phyloP scores from a whole-genome alignment of 2,113 vertebrate species.

The Cynopterus brachyotis region DNA sequence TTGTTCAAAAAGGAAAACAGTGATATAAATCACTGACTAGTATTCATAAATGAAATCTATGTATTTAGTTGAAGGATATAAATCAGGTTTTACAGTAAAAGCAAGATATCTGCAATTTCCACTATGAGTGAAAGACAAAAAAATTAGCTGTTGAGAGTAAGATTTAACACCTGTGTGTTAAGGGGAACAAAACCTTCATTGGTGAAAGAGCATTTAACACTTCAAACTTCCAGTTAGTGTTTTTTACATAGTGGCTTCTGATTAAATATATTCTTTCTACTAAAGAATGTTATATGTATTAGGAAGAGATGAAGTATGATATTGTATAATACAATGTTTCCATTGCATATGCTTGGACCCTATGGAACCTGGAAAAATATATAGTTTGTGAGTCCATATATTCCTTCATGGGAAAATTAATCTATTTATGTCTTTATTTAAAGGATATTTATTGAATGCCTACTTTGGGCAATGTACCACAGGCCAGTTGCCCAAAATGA shows the following conservation, averaged over 20 bases:
- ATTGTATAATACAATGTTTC: background rate
- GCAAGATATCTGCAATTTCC: background rate
- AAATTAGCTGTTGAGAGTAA: conserved; percentile 45
- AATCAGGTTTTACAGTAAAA: conserved; percentile 15
- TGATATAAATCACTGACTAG: conserved; percentile 29
- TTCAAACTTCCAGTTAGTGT: conserved; percentile 53
- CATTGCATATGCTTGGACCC: background rate
- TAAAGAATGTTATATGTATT: background rate
- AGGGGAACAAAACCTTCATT: background rate
- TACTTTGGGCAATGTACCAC: background rate
- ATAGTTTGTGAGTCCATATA: background rate
- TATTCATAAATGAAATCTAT: conserved; percentile 44
- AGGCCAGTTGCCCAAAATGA: background rate
- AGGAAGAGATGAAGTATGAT: background rate
- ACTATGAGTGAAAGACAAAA: background rate
- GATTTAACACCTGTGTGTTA: background rate
- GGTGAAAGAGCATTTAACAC: background rate
- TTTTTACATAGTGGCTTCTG: conserved; percentile 5
- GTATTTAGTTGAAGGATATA: conserved; percentile 6
- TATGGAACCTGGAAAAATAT: background rate
- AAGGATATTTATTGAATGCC: background rate
- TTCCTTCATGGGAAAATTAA: background rate
- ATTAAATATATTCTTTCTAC: background rate
- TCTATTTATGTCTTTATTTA: background rate
- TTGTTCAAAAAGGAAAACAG: conserved; percentile 5